phyloP scores from a whole-genome alignment of 2,888 invertebrate species.

The Chymomyza amoena region DNA sequence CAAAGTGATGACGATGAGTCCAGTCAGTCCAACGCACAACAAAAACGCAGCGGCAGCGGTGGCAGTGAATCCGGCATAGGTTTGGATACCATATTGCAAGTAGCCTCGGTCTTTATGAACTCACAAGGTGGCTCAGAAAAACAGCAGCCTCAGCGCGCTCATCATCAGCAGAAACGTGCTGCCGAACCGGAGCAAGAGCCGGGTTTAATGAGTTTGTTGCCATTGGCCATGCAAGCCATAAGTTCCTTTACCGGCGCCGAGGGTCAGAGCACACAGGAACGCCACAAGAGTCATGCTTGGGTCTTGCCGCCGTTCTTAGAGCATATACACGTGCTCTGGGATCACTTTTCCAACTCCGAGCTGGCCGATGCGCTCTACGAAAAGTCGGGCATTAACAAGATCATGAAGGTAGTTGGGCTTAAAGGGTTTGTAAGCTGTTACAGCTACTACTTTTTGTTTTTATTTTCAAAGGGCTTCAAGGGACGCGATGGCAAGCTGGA shows the following conservation, averaged over 20 bases:
- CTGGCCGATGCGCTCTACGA: conserved; percentile 86
- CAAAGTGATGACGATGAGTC: conserved; percentile 62
- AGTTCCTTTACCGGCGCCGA: conserved; percentile 83
- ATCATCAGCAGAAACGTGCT: conserved; percentile 67
- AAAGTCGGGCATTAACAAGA: conserved; percentile 85
- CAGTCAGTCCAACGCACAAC: conserved; percentile 26
- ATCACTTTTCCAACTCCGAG: conserved; percentile 88
- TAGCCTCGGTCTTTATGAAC: conserved; percentile 81
- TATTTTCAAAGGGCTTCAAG: conserved; percentile 80
- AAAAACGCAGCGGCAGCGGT: conserved; percentile 46
- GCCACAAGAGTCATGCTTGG: conserved; percentile 85
- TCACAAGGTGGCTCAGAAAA: conserved; percentile 64
- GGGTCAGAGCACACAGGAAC: conserved; percentile 81
- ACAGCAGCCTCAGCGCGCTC: conserved; percentile 61
- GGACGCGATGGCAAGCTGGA: conserved; percentile 85
- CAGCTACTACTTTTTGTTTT: neutral
- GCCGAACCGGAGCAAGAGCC: conserved; percentile 56
- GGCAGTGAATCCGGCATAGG: conserved; percentile 79
- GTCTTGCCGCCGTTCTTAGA: conserved; percentile 86
- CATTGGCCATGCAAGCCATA: conserved; percentile 84
- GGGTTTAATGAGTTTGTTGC: conserved; percentile 81
- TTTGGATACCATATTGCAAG: conserved; percentile 80
- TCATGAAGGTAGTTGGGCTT: conserved; percentile 80
- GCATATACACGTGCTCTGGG: conserved; percentile 86
- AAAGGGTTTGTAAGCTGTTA: neutral